Percentiles rank a stretch among this genome's conserved stretches.
Evolutionary conservation across 2,888 invertebrate genomes (phyloP).

Genomic region (Drosophila borborema): DNA sequence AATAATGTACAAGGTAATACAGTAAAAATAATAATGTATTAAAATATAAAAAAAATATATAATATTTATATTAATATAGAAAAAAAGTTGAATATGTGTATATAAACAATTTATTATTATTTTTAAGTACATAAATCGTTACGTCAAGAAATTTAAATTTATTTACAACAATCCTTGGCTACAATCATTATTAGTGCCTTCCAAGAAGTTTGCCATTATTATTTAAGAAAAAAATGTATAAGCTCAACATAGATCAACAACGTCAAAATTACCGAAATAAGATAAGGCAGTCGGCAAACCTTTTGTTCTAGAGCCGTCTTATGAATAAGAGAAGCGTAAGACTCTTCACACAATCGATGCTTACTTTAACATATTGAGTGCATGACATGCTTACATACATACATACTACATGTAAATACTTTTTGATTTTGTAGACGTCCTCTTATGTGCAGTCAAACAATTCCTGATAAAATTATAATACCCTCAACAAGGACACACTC

Average conservation of each 20-base stretch:
- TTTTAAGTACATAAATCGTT: no score
- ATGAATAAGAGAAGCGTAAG: background rate
- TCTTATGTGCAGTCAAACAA: slow-evolving; percentile 10
- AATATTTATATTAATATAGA: no score
- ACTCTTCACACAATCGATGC: background rate
- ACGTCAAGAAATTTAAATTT: background rate
- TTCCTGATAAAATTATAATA: slow-evolving; percentile 3
- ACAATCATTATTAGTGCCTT: background rate
- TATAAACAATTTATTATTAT: no score
- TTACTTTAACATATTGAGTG: background rate
- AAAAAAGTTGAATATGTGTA: no score
- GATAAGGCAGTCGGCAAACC: background rate
- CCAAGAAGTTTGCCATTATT: background rate
- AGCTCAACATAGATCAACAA: background rate
- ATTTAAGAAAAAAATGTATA: background rate
- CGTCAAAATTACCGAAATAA: background rate
- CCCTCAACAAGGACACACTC: background rate
- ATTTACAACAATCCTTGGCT: background rate
- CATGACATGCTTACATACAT: background rate
- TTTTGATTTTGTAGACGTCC: background rate
- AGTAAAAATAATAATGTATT: no score
- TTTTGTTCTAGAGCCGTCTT: background rate
- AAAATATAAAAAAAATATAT: no score
- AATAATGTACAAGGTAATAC: no score
- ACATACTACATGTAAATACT: background rate